Base-by-base conservation (phyloP, 2,797 vertebrate species). In the Esox lucius region DNA sequence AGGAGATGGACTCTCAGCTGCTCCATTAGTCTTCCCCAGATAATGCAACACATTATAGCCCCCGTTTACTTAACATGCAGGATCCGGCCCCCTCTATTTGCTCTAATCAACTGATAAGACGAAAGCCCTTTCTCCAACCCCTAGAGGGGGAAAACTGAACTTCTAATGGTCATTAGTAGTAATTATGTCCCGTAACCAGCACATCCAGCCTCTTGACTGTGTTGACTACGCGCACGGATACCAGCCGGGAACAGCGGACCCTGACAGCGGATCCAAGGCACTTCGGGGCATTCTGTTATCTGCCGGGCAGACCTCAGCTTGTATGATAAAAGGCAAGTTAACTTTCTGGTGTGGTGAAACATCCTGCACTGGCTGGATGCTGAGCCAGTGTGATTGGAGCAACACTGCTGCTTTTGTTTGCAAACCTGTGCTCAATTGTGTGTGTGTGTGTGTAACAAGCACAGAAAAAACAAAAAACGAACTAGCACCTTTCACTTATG, bases 141-240 rank as follows among this genome's bases (percentile, higher is more conserved):
- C 92, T 68, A 74, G 91, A 89, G 93, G 90, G 90, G 90, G 91
- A 89, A 92, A 93, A 91, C 89, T 86, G 88, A 91, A 91, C 92
- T 92, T 90, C 87, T 94, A 92, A 94, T 94, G 93, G 91, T 94
- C 92, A 94, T 95, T 95, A 95, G 92, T 85, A 89, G 90, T 92
- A 94, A 94, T 94, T 94, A 94, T 85, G 89, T 80, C 90, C 86
- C 72, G 85, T 90, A 90, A 92, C 88, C 73, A 86, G 88, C 89
- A 89, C 89, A 90, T 88, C 82, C 80, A 81, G 65, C 71, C 77
- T 72, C 85, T 88, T 84, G 81, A 81, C 87, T 86, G 87, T 16
- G 81, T 74, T 71, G 75, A 87, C 84, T 81, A 71, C 74, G 79
- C 17, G 22, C 49, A 0, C 12, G 76, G 80, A 80, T 80, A 80